Conservation (phyloP, 1,140 invertebrate species). For the Trachelipus rathkii region DNA sequence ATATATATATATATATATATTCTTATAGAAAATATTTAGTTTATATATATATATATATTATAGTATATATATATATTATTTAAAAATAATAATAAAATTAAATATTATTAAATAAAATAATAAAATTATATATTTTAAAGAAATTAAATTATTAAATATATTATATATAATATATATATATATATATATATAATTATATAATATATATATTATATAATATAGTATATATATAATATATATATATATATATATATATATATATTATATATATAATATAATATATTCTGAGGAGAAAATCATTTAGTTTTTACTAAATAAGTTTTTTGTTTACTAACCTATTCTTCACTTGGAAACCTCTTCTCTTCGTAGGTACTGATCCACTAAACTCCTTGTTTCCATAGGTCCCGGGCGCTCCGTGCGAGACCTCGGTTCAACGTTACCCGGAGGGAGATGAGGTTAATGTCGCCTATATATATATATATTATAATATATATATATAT, state of each 20-base stretch:
- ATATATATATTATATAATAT: not conserved
- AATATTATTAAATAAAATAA: too few relatives aligned
- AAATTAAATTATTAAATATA: too few relatives aligned
- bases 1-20: too few relatives aligned
- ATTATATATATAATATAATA: too few relatives aligned
- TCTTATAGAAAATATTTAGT: too few relatives aligned
- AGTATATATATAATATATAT: too few relatives aligned
- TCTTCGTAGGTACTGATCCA: slow-evolving; percentile 4
- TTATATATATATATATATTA: too few relatives aligned
- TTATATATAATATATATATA: slow-evolving; percentile 17
- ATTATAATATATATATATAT: too few relatives aligned
- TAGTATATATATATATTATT: too few relatives aligned
- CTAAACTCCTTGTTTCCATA: slow-evolving; percentile 24
- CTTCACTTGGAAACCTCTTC: not conserved
- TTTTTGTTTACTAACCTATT: not conserved
- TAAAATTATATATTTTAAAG: too few relatives aligned
- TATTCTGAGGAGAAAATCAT: not conserved
- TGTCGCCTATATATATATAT: slow-evolving; percentile 22
- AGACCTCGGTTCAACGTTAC: slow-evolving; percentile 43
- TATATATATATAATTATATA: slow-evolving; percentile 14
- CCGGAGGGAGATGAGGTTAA: slow-evolving; percentile 46
- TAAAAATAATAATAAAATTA: too few relatives aligned
- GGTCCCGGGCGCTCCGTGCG: slow-evolving; percentile 42
- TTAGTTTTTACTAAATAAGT: not conserved
- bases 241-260: too few relatives aligned